Evolutionary conservation across 2,797 vertebrate genomes (phyloP), one percentile per base, ranked within the genome.

Genomic region (Xyrichtys novacula): DNA sequence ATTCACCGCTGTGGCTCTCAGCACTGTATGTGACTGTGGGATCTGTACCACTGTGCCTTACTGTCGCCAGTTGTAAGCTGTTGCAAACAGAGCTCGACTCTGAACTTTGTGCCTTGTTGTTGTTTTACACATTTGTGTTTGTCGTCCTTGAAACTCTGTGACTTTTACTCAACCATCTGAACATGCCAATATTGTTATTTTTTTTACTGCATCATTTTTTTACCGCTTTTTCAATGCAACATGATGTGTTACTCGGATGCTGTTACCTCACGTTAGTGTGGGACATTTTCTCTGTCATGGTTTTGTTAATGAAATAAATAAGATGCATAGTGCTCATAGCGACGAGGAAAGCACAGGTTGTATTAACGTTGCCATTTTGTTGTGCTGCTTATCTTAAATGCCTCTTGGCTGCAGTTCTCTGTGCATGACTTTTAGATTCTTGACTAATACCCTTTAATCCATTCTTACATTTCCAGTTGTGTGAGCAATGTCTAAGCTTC

Each of bases 1-100:
- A 88, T 91, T 92, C 87, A 88, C 91, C 88, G 76, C 88, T 90
- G 86, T 81, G 78, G 84, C 76, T 87, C 83, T 65, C 82, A 76
- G 80, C 64, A 36, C 76, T 29, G 2, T 19, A 28, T 2, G 76
- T 79, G 80, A 78, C 80, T 80, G 76, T 60, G 65, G 78, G 87
- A 81, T 64, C 58, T 57, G 69, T 49, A 71, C 76, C 83, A 84
- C 83, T 84, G 87, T 86, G 87, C 91, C 87, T 91, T 85, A 84
- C 39, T 84, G 57, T 58, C 2, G 2, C 47, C 61, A 72, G 16
- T 71, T 23, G 15, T 34, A 46, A 74, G 40, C 61, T 76, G 40
- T 59, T 7, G 43, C 48, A 55, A 76, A 39, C 44, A 14, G 15
- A 60, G 25, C 22, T 50, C 50, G 44, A 49, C 26, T 72, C 53